phyloP scores from a whole-genome alignment of 2,113 vertebrate species.

The Pseudopipra pipra region DNA sequence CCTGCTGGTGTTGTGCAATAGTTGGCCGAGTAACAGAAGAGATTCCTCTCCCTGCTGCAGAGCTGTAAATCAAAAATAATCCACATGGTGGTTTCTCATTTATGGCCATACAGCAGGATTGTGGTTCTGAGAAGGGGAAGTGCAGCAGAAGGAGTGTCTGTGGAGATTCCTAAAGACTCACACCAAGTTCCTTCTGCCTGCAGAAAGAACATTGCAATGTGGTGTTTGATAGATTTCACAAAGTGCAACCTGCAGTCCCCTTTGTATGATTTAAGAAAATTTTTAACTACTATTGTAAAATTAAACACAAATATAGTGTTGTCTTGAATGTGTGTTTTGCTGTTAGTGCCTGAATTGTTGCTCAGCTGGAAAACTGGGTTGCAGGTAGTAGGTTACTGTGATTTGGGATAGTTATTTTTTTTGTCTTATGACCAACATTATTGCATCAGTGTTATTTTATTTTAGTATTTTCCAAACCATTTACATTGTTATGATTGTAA shows the following conservation, averaged over 20 bases:
- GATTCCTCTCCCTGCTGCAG: not conserved
- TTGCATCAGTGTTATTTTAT: not conserved
- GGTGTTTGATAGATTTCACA: not conserved
- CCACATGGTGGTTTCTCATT: not conserved
- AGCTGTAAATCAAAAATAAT: not conserved
- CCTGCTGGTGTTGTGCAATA: slow-evolving; percentile 11
- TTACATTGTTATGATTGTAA: slow-evolving; percentile 10
- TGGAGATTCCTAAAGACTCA: not conserved
- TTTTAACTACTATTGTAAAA: not conserved
- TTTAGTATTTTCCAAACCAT: slow-evolving; percentile 5
- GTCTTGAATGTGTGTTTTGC: not conserved
- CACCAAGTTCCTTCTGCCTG: not conserved
- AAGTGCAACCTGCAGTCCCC: not conserved
- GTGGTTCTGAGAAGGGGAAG: not conserved
- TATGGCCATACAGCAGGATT: not conserved
- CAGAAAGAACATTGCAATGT: not conserved
- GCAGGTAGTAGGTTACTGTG: not conserved
- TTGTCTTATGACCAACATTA: not conserved
- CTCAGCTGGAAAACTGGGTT: not conserved
- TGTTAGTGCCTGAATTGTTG: not conserved
- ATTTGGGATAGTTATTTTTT: not conserved
- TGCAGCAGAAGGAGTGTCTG: not conserved
- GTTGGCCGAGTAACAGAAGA: not conserved
- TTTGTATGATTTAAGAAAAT: not conserved
- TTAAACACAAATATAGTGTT: not conserved